Evolutionary conservation across 2,888 invertebrate genomes (phyloP).

Genomic region (Salticus scenicus): DNA sequence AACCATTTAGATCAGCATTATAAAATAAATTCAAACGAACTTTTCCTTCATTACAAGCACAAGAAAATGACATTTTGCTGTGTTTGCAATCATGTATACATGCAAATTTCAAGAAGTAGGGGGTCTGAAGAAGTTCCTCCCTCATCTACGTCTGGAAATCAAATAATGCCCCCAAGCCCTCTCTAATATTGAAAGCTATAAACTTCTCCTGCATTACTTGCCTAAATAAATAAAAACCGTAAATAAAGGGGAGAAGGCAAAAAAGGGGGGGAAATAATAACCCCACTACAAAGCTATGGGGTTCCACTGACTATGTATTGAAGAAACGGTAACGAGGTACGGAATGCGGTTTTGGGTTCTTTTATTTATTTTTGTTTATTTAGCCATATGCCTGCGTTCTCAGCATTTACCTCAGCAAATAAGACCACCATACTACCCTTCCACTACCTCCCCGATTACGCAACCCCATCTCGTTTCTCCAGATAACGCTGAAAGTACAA

Average conservation of each 20-base stretch:
- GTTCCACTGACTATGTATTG: slow-evolving; percentile 16
- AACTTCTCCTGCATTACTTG: slow-evolving; percentile 52
- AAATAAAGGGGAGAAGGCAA: slow-evolving; percentile 30
- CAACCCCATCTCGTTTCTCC: not conserved
- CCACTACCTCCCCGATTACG: not conserved
- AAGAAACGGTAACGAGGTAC: slow-evolving; percentile 38
- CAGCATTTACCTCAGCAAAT: slow-evolving; percentile 44
- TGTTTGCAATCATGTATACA: slow-evolving; percentile 8
- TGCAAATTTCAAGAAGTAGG: slow-evolving; percentile 27
- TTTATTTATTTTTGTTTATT: slow-evolving; percentile 43
- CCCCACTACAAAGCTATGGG: slow-evolving; percentile 24
- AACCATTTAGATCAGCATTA: slow-evolving; percentile 60
- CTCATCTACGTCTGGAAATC: slow-evolving; percentile 37
- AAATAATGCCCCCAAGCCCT: slow-evolving; percentile 59
- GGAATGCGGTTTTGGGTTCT: slow-evolving; percentile 38
- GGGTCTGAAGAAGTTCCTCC: no score
- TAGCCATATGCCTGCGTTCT: slow-evolving; percentile 63
- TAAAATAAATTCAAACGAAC: slow-evolving; percentile 51
- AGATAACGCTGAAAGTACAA: slow-evolving; percentile 10
- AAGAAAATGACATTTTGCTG: slow-evolving; percentile 54
- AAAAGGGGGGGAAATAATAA: slow-evolving; percentile 58
- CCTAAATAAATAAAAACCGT: slow-evolving; percentile 52
- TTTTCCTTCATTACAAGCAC: slow-evolving; percentile 59
- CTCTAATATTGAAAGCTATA: slow-evolving; percentile 65
- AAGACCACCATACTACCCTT: not conserved